These are phyloP conservation scores for Drosophila watanabei DNA, from an alignment of 1,140 invertebrate genomes.

Conservation along the genomic window DNA sequence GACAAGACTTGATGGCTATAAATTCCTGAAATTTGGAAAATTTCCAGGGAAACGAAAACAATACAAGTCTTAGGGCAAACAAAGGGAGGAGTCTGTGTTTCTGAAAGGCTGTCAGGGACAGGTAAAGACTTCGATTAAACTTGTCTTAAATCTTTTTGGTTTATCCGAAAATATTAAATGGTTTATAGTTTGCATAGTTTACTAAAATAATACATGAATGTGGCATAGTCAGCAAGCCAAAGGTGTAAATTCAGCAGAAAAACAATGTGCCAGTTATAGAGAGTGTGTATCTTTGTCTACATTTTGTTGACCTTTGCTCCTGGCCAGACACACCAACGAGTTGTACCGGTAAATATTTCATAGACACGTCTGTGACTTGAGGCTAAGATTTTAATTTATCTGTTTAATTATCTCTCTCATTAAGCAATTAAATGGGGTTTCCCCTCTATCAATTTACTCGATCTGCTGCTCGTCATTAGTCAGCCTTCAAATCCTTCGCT, in stretches of 20 bases:
- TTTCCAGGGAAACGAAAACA: constrained; percentile 16
- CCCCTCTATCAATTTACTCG: neutral
- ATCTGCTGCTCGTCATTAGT: constrained; percentile 28
- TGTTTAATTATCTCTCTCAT: constrained; percentile 16
- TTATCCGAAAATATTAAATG: neutral
- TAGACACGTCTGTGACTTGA: constrained; percentile 21
- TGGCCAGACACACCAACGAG: neutral
- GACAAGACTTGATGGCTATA: constrained; percentile 10
- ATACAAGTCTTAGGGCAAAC: constrained; percentile 10
- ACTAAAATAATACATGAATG: neutral
- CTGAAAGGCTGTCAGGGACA: neutral
- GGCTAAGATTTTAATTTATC: constrained; percentile 19
- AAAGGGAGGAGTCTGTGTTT: neutral
- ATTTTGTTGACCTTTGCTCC: constrained; percentile 7
- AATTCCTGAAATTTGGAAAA: constrained; percentile 29
- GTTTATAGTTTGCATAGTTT: neutral
- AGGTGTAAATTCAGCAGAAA: neutral
- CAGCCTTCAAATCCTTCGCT: constrained; percentile 4
- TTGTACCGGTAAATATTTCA: constrained; percentile 8
- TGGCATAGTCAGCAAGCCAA: neutral
- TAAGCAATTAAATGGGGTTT: constrained; percentile 15
- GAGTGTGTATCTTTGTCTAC: neutral
- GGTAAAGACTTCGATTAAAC: constrained; percentile 1
- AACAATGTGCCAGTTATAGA: neutral
- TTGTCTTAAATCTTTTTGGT: neutral